A percentile compares a stretch with the other conserved stretches of the same genome.
Evolutionary conservation across 2,797 vertebrate genomes (phyloP).

Genomic region (Tokudaia muenninki): DNA sequence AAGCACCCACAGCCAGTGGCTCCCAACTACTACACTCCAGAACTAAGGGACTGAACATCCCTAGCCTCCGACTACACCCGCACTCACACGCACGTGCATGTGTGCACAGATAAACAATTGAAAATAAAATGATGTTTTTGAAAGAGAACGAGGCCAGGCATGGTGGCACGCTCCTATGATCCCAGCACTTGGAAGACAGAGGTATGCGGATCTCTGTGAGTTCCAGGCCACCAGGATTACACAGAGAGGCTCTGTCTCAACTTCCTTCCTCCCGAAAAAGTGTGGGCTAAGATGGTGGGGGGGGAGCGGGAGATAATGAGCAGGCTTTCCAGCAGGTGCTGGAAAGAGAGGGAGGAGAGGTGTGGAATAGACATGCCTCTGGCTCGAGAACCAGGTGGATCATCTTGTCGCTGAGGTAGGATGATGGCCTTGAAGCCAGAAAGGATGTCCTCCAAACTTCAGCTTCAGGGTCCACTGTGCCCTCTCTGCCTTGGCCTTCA

Average conservation of each 20-base stretch:
- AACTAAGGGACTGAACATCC: background rate
- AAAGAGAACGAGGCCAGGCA: background rate
- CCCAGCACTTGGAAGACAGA: background rate
- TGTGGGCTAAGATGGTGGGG: too few relatives aligned
- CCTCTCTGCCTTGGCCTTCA: background rate
- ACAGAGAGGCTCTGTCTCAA: background rate
- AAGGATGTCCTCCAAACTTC: background rate
- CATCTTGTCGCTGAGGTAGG: background rate
- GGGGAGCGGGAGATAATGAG: background rate
- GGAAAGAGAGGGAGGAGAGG: too few relatives aligned
- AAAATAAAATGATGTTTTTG: background rate
- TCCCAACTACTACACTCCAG: background rate
- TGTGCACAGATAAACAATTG: background rate
- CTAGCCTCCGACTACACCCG: background rate
- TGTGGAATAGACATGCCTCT: background rate
- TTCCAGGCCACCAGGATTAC: background rate
- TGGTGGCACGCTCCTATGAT: too few relatives aligned
- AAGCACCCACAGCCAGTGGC: background rate
- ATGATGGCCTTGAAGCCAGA: background rate
- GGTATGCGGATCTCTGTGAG: background rate
- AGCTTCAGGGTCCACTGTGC: background rate
- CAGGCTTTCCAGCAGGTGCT: background rate
- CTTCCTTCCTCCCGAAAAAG: background rate
- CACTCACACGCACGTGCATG: rapidly evolving
- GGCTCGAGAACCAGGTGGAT: too few relatives aligned